Evolutionary conservation across 2,113 vertebrate genomes (phyloP), one percentile per base, ranked within the genome.

Genomic region (Cebidichthys violaceus): DNA sequence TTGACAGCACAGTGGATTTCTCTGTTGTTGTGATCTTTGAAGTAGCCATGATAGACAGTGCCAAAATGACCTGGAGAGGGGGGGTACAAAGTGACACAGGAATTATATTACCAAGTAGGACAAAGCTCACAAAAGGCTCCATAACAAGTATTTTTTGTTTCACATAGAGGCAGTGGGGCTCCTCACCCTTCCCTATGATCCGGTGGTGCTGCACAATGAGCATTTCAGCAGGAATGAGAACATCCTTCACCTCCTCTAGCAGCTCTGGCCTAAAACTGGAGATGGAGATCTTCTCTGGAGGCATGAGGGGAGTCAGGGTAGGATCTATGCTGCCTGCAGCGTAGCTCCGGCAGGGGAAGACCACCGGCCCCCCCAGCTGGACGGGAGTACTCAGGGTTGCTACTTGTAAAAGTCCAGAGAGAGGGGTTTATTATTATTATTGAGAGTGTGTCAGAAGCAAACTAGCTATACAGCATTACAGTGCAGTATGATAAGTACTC

Each of bases 241-340:
- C 96, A 55, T 99, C 97, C 90, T 98, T 99, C 91, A 99, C 98
- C 84, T 99, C 97, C 59, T 97, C 96, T 91, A 99, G 94, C 33
- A 99, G 95, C 62, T 94, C 94, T 0, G 95, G 94, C 6, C 91
- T 93, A 55, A 99, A 96, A 71, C 95, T 96, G 71, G 95, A 94
- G 75, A 97, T 94, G 75, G 93, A 95, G 84, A 96, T 96, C 78
- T 96, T 97, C 0, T 95, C 94, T 17, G 95, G 52, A 61, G 93
- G 91, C 78, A 99, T 93, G 77, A 99, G 94, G 0, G 97, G 96
- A 27, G 95, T 88, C 54, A 92, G 95, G 86, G 75, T 86, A 65
- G 92, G 77, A 1, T 96, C 95, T 0, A 92, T 81, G 35, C 77
- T 75, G 22, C 89, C 90, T 0, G 84, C 82, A 75, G 88, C 92